These are phyloP conservation scores for Willisornis vidua DNA, from an alignment of 2,113 vertebrate genomes.

Conservation along the genomic window DNA sequence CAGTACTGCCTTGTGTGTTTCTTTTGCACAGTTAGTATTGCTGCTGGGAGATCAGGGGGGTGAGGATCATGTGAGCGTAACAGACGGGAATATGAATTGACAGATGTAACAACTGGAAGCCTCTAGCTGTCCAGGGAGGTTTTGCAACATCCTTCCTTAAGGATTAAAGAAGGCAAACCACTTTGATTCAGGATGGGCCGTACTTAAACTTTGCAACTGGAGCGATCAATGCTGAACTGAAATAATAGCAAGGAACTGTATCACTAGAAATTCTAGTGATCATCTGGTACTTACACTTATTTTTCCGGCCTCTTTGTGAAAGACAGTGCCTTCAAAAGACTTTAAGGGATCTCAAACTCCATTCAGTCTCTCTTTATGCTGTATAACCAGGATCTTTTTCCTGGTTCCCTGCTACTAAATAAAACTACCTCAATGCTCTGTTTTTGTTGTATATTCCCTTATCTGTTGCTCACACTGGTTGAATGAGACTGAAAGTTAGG, in stretches of 20 bases:
- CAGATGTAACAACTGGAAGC: not conserved
- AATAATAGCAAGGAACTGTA: not conserved
- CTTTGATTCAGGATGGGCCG: not conserved
- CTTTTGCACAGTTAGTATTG: not conserved
- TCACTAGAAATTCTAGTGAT: not conserved
- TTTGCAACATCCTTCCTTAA: not conserved
- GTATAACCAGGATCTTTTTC: not conserved
- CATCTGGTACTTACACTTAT: not conserved
- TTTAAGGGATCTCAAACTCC: not conserved
- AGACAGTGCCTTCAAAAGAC: not conserved
- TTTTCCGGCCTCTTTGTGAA: not conserved
- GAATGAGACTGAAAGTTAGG: not conserved
- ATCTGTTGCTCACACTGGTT: not conserved
- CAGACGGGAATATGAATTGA: not conserved
- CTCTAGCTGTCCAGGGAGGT: not conserved
- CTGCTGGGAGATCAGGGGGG: not conserved
- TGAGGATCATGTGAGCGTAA: not conserved
- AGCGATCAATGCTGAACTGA: not conserved
- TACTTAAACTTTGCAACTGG: not conserved
- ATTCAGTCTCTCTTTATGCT: not conserved
- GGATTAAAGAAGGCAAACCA: not conserved
- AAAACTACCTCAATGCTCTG: not conserved
- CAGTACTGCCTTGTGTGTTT: not conserved
- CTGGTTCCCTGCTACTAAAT: not conserved
- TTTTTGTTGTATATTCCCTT: rapidly evolving